Base-by-base conservation (phyloP, 2,888 invertebrate genomes). In the Glomeris marginata region DNA sequence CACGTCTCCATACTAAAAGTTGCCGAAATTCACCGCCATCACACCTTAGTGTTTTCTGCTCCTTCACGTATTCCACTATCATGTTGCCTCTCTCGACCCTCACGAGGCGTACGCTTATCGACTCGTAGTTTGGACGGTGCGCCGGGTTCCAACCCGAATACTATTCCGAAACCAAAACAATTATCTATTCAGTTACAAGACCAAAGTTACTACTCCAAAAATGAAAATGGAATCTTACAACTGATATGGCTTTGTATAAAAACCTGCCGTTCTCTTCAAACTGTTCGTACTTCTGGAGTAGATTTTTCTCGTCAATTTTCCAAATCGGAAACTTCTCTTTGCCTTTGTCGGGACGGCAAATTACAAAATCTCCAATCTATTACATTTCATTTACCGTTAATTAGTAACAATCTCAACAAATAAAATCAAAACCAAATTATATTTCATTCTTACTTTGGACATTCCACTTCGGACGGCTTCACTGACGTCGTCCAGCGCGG, bases 141-240 rank as follows among this genome's bases (percentile, higher is more conserved):
- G 84, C 82, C 1, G 81, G 77, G 59, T 81, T 81, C 84, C 85
- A 85, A 13, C 84, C 83, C 41, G 84, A 81, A 64, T 84, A 86
- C 86, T 86, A 67, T 46, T 70, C n/a, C n/a, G n/a, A n/a, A n/a
- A n/a, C n/a, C n/a, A n/a, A n/a, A n/a, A n/a, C n/a, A n/a, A n/a
- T n/a, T 47, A 16, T 47, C 16, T 21, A n/a, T 45, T 15, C 22
- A 16, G 10, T 16, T 35, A 45, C n/a, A 46, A 34, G 21, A 46
- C n/a, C n/a, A 46, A 37, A 18, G 13, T 10, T 16, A 36, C 13
- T 15, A n/a, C 22, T 21, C 22, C 1, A 34, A 13, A 28, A 28
- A 28, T 5, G 28, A 3, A 8, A 5, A 28, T 28, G 4, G 28
- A 5, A 28, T 28, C 74, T 74, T 72, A 87, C 88, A 66, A 84